Evolutionary conservation across 2,888 invertebrate species (phyloP).

Genomic region (Criorhina ranunculi): DNA sequence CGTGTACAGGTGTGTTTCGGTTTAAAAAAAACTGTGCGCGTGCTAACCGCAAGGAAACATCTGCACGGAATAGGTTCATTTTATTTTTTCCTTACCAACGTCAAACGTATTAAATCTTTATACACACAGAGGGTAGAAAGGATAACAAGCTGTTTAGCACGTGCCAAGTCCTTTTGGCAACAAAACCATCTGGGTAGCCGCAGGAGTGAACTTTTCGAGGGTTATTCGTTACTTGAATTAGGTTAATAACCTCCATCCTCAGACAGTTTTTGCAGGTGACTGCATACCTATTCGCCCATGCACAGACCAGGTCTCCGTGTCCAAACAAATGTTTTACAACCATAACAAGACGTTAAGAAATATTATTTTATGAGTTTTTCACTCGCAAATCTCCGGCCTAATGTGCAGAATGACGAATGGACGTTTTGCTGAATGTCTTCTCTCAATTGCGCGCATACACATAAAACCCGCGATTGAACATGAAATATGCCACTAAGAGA

Average conservation of each 20-base stretch:
- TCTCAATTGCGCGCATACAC: slow-evolving; percentile 57
- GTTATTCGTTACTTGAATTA: slow-evolving; percentile 34
- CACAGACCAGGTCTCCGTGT: slow-evolving; percentile 40
- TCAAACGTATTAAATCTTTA: slow-evolving; percentile 63
- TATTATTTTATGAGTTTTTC: slow-evolving; percentile 69
- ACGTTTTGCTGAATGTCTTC: slow-evolving; percentile 69
- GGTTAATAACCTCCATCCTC: slow-evolving; percentile 71
- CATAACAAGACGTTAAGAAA: slow-evolving; percentile 72
- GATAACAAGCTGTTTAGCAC: slow-evolving; percentile 57
- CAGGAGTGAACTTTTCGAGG: slow-evolving; percentile 15
- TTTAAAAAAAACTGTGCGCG: slow-evolving; percentile 45
- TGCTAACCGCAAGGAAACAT: slow-evolving; percentile 63
- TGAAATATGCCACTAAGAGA: slow-evolving; percentile 70
- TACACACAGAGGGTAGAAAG: slow-evolving; percentile 30
- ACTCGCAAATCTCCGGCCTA: slow-evolving; percentile 69
- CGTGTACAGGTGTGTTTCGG: slow-evolving; percentile 60
- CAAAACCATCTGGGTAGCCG: slow-evolving; percentile 53
- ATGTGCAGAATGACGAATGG: slow-evolving; percentile 75
- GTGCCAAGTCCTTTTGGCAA: slow-evolving; percentile 42
- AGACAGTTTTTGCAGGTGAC: slow-evolving; percentile 57
- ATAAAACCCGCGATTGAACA: slow-evolving; percentile 64
- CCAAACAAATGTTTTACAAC: slow-evolving; percentile 67
- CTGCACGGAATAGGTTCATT: slow-evolving; percentile 54
- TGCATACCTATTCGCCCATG: slow-evolving; percentile 32
- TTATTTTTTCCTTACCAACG: slow-evolving; percentile 5